phyloP scores from a whole-genome alignment of 37 sponge, comb jelly and placozoan species.

The Chondrosia reniformis region DNA sequence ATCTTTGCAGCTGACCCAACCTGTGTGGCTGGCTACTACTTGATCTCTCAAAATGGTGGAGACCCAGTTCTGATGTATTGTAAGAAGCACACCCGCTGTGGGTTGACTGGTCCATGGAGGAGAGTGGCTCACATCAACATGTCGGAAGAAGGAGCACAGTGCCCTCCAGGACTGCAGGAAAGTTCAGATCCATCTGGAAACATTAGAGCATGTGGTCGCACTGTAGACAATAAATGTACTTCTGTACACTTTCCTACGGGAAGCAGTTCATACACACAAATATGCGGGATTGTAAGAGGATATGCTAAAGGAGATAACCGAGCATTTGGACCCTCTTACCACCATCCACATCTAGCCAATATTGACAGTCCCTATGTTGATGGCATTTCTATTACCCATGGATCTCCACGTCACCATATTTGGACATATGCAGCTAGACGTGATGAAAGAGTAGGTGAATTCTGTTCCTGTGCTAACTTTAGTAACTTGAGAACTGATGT shows the following conservation, averaged over 20 bases:
- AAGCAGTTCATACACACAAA: background rate
- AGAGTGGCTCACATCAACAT: conserved; percentile 20
- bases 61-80: conserved; percentile 11
- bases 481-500: background rate
- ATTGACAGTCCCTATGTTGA: conserved; percentile 12
- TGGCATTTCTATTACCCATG: conserved; percentile 19
- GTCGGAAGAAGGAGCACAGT: background rate
- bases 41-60: background rate
- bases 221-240: background rate
- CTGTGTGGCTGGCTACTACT: conserved; percentile 7
- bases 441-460: background rate
- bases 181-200: background rate
- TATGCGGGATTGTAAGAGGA: conserved; percentile 4
- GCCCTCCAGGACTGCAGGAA: background rate
- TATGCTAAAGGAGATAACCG: background rate
- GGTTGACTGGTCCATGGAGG: background rate
- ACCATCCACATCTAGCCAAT: no score
- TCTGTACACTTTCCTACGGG: background rate
- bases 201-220: conserved; percentile 4
- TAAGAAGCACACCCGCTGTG: background rate
- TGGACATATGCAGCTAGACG: conserved; percentile 11
- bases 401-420: conserved; percentile 14
- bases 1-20: conserved; percentile 13
- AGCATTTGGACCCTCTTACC: background rate
- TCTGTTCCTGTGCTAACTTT: background rate